phyloP scores from a whole-genome alignment of 2,888 invertebrate species.

The Heliconius cydno region DNA sequence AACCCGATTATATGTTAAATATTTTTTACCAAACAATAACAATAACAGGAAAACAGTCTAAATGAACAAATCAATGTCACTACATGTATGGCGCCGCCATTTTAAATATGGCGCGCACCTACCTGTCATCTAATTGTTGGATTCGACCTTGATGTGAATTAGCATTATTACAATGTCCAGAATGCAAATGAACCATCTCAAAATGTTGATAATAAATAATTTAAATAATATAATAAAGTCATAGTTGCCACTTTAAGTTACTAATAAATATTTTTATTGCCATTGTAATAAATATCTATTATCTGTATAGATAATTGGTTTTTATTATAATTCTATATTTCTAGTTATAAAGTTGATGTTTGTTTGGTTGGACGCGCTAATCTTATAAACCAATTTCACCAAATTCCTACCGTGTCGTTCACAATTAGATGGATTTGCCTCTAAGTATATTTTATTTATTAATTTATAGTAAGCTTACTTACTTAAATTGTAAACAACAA shows the following conservation, averaged over 20 bases:
- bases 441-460: not conserved
- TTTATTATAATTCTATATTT: no score
- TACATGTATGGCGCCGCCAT: conserved; percentile 14
- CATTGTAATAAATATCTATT: no score
- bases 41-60: conserved; percentile 48
- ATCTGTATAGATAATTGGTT: no score
- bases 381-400: not conserved
- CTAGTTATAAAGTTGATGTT: no score
- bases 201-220: conserved; percentile 40
- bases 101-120: conserved; percentile 37
- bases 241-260: not conserved
- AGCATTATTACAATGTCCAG: conserved; percentile 55
- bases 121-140: conserved; percentile 52
- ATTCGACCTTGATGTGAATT: conserved; percentile 60
- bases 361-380: no score
- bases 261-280: not conserved
- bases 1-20: conserved; percentile 28
- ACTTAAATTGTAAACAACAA: no score
- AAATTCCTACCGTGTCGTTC: not conserved
- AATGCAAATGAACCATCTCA: conserved; percentile 58
- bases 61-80: conserved; percentile 24
- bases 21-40: conserved; percentile 37
- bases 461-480: not conserved
- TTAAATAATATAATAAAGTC: not conserved
- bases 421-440: not conserved